Evolutionary conservation across 2,797 vertebrate species (phyloP).

Genomic region (Xenentodon cancila): DNA sequence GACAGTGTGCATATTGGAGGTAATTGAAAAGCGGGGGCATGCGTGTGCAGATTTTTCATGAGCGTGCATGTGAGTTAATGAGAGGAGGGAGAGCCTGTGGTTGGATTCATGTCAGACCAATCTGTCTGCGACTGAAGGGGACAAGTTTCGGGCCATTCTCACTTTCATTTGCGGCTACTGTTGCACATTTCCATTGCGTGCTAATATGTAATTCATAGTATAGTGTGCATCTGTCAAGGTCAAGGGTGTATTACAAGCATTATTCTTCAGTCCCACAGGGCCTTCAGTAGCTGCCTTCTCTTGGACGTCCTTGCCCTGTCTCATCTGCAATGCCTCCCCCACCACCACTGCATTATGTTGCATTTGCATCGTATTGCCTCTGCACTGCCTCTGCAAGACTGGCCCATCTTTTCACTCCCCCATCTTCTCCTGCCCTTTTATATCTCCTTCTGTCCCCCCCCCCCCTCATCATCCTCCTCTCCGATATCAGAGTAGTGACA

Average conservation of each 20-base stretch:
- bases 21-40: slow-evolving; percentile 45
- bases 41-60: slow-evolving; percentile 32
- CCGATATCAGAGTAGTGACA: slow-evolving; percentile 38
- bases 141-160: slow-evolving; percentile 20
- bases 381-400: slow-evolving; percentile 73
- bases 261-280: neutral
- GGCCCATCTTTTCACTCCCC: neutral
- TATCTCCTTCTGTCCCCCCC: neutral
- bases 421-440: slow-evolving; percentile 35
- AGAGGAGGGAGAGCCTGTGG: neutral
- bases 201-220: slow-evolving; percentile 28
- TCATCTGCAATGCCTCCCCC: slow-evolving; percentile 61
- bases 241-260: slow-evolving; percentile 29
- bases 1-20: slow-evolving; percentile 36
- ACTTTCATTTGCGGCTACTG: slow-evolving; percentile 29
- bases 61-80: slow-evolving; percentile 17
- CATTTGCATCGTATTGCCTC: slow-evolving; percentile 77
- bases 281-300: slow-evolving; percentile 15
- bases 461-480: slow-evolving; percentile 16
- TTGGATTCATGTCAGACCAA: slow-evolving; percentile 27
- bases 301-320: slow-evolving; percentile 56
- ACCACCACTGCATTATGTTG: slow-evolving; percentile 76
- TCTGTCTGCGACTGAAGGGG: slow-evolving; percentile 12
- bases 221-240: slow-evolving; percentile 29
- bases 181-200: slow-evolving; percentile 29